These are phyloP conservation scores for Epinotia nisella DNA, from an alignment of 2,888 invertebrate genomes.

Conservation along the genomic window DNA sequence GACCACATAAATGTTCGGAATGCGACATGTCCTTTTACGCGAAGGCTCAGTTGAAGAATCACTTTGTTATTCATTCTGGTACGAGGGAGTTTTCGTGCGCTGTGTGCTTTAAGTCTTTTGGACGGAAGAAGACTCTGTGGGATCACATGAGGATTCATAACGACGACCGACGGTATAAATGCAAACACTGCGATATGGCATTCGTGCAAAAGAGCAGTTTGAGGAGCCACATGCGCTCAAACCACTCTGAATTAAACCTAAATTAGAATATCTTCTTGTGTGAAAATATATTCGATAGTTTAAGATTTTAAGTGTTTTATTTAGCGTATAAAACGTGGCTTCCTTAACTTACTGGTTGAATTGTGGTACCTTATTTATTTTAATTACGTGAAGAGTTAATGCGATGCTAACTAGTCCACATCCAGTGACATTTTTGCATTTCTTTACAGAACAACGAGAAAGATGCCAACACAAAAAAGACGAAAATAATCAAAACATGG, in stretches of 20 bases:
- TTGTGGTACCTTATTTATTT: neutral
- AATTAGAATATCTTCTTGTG: conserved; percentile 13
- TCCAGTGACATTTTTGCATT: conserved; percentile 17
- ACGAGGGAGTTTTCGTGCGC: conserved; percentile 64
- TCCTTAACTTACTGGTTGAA: neutral
- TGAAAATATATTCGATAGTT: conserved; percentile 24
- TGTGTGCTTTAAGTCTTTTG: conserved; percentile 60
- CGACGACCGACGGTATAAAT: conserved; percentile 46
- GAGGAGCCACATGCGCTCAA: conserved; percentile 35
- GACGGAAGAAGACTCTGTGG: conserved; percentile 50
- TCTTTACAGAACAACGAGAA: conserved; percentile 12
- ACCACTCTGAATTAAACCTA: conserved; percentile 31
- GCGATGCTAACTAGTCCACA: neutral
- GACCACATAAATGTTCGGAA: conserved; percentile 48
- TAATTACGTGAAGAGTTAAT: neutral
- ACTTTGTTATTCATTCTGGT: conserved; percentile 66
- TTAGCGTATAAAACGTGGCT: neutral
- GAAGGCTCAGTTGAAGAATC: conserved; percentile 62
- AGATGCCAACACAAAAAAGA: conserved; percentile 39
- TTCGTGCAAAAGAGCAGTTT: conserved; percentile 42
- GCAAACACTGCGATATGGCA: conserved; percentile 40
- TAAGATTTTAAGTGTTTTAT: conserved; percentile 21
- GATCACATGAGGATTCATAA: conserved; percentile 54
- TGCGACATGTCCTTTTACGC: conserved; percentile 63
- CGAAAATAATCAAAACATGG: neutral